Evolutionary conservation across 2,888 invertebrate genomes (phyloP).

Genomic region (Drosophila hamatofila): DNA sequence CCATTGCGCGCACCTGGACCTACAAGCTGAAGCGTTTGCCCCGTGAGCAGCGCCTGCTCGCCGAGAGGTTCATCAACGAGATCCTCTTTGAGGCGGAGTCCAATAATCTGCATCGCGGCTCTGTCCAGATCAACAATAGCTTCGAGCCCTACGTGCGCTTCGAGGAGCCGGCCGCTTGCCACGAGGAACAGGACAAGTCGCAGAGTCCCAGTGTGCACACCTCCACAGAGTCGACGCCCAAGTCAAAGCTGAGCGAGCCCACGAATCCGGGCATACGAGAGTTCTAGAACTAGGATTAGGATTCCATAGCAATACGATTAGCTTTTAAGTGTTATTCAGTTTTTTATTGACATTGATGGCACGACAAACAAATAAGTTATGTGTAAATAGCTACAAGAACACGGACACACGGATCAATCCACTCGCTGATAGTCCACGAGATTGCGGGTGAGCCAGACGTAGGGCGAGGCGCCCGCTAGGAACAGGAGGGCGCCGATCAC

Average conservation of each 20-base stretch:
- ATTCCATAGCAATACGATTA: background rate
- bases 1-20: slow-evolving; percentile 83
- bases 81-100: slow-evolving; percentile 83
- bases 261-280: slow-evolving; percentile 46
- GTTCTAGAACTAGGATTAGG: slow-evolving; percentile 42
- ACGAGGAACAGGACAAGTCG: slow-evolving; percentile 77
- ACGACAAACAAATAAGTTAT: slow-evolving; percentile 31
- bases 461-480: slow-evolving; percentile 86
- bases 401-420: slow-evolving; percentile 51
- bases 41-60: slow-evolving; percentile 81
- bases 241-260: slow-evolving; percentile 44
- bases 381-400: slow-evolving; percentile 45
- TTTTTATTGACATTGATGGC: slow-evolving; percentile 52
- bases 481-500: slow-evolving; percentile 86
- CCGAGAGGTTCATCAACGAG: slow-evolving; percentile 84
- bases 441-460: slow-evolving; percentile 86
- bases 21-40: slow-evolving; percentile 81
- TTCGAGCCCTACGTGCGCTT: slow-evolving; percentile 82
- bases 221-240: slow-evolving; percentile 67
- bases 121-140: slow-evolving; percentile 83
- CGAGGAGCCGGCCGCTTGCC: slow-evolving; percentile 66
- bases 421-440: slow-evolving; percentile 72
- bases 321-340: slow-evolving; percentile 69
- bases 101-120: slow-evolving; percentile 82
- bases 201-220: slow-evolving; percentile 82